phyloP scores from a whole-genome alignment of 2,888 invertebrate genomes.

The Drosophila leonis region DNA sequence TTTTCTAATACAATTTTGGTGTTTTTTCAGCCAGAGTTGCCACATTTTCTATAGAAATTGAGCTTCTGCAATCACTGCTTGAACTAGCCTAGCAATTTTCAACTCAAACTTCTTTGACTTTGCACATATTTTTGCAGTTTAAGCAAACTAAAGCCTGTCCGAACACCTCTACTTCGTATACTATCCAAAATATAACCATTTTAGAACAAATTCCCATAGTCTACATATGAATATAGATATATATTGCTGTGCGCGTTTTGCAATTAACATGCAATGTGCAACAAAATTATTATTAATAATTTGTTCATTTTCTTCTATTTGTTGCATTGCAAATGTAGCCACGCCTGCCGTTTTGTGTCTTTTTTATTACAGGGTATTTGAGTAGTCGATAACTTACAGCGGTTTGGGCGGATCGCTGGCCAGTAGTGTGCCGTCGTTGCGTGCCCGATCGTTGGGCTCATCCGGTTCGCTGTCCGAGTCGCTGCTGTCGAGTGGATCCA shows the following conservation, averaged over 20 bases:
- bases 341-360: conserved; percentile 54
- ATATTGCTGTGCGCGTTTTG: conserved; percentile 28
- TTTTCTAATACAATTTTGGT: not conserved
- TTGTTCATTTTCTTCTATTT: no score
- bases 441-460: conserved; percentile 91
- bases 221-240: not conserved
- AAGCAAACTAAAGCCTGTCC: no score
- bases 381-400: conserved; percentile 89
- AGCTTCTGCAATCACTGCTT: not conserved
- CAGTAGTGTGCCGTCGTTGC: conserved; percentile 97
- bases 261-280: conserved; percentile 12
- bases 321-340: conserved; percentile 23
- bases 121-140: not conserved
- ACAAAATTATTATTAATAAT: conserved; percentile 1
- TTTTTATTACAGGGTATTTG: not conserved
- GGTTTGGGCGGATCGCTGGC: conserved; percentile 99
- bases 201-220: not conserved
- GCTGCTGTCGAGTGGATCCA: conserved; percentile 90
- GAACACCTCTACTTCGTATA: not conserved
- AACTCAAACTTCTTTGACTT: not conserved
- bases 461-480: conserved; percentile 94
- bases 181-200: conserved; percentile 22
- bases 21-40: not conserved
- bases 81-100: not conserved
- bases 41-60: not conserved